Evolutionary conservation across 2,888 invertebrate genomes (phyloP), one percentile per base, ranked within the genome.

Genomic region (Microctonus aethiopoides): DNA sequence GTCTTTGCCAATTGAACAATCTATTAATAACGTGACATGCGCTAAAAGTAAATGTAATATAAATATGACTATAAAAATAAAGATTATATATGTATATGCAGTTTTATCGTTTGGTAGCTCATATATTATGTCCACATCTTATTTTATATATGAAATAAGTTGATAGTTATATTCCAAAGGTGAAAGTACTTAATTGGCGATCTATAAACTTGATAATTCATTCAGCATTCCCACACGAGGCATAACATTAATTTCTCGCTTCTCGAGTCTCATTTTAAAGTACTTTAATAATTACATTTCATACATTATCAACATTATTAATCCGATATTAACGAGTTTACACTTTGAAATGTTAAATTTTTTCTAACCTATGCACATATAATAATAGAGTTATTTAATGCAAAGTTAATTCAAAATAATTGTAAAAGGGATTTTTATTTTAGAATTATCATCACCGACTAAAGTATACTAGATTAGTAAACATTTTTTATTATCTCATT

Each of bases 161-260:
- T 60, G 24, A 60, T 60, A 60, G 20, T 36, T 22, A 51, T 51
- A 34, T 63, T 10, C 34, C 34, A 60, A 65, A 70, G 52, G 65
- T 69, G 66, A 64, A 52, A 65, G 64, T 59, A 34, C 34, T 51
- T 60, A 22, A 60, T 60, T 67, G 46, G 32, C 63, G 63, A 63
- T 67, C 51, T 57, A 69, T 46, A 29, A 39, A 36, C 39, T 24
- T 22, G 54, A 64, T 69, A 69, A 69, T 69, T 57, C 63, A 63
- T 64, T 64, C 51, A 36, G 41, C 69, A 69, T 69, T 59, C 62
- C 59, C 54, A 59, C 54, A 56, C 32, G 56, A 24, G 41, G 34
- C 46, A 22, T 66, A 59, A 66, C 59, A 59, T 59, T 59, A 41
- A 63, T 63, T 63, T 52, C 16, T 34, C 52, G 52, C 62, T 46